Percentiles rank a stretch among this genome's conserved stretches.
Evolutionary conservation across 1,140 invertebrate genomes (phyloP).

Genomic region (Mactra quadrangularis): DNA sequence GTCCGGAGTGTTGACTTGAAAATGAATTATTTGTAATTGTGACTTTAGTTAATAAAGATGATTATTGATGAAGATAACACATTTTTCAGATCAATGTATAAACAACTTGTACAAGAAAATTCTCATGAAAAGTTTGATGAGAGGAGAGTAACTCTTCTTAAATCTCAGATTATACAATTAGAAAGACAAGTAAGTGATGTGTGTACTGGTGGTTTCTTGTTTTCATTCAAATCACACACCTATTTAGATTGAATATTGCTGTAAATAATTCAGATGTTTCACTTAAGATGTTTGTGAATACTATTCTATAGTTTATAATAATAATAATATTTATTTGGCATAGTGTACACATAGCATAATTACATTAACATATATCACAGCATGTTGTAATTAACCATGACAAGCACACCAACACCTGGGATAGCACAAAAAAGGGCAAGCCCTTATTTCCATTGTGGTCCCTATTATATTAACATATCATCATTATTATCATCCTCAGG

Average conservation of each 20-base stretch:
- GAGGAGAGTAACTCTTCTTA: conserved; percentile 77
- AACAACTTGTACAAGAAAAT: conserved; percentile 76
- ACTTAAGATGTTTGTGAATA: too few species aligned
- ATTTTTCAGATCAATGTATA: conserved; percentile 69
- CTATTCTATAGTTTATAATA: too few species aligned
- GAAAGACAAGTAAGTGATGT: conserved; percentile 79
- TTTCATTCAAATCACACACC: background rate
- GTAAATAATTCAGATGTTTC: too few species aligned
- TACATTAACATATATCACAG: too few species aligned
- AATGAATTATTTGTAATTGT: background rate
- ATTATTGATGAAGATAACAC: background rate
- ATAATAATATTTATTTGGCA: too few species aligned
- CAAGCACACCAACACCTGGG: too few species aligned
- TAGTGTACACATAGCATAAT: too few species aligned
- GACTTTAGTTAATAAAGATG: background rate
- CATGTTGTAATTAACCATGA: too few species aligned
- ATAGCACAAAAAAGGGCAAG: too few species aligned
- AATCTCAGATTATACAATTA: conserved; percentile 80
- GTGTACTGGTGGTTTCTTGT: background rate
- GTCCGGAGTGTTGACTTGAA: background rate
- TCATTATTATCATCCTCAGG: too few species aligned
- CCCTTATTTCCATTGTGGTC: too few species aligned
- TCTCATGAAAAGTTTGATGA: conserved; percentile 81
- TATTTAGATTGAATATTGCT: background rate
- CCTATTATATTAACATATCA: too few species aligned